Conservation (phyloP, 2,888 invertebrate species). For the Pecten maximus region DNA sequence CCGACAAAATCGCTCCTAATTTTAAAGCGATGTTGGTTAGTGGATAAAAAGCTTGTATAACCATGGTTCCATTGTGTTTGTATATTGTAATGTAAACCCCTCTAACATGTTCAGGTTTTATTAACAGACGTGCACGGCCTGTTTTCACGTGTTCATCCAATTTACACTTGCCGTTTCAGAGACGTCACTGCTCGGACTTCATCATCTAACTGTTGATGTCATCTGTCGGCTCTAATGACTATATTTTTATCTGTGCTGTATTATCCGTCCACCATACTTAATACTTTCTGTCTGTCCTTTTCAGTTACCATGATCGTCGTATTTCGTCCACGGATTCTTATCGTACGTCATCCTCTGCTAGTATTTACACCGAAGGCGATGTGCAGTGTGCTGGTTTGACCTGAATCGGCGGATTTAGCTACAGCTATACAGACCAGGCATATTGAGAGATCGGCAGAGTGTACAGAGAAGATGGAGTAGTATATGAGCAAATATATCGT, state of each 20-base stretch:
- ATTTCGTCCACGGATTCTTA: background rate
- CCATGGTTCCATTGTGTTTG: background rate
- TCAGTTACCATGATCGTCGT: slow-evolving; percentile 7
- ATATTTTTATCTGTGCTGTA: background rate
- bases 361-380: background rate
- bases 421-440: background rate
- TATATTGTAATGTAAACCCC: background rate
- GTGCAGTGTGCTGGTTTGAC: slow-evolving; percentile 23
- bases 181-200: background rate
- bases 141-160: background rate
- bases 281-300: background rate
- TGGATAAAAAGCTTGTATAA: too few species aligned
- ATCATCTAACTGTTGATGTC: background rate
- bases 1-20: too few species aligned
- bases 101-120: background rate
- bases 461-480: background rate
- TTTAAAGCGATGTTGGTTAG: too few species aligned
- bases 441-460: background rate
- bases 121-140: background rate
- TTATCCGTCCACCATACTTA: background rate
- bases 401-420: background rate
- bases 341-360: background rate
- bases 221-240: background rate
- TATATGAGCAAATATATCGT: background rate
- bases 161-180: background rate